Percentiles rank a stretch among this genome's conserved stretches.
These are phyloP conservation scores for Bugula neritina DNA, from an alignment of 2,888 invertebrate genomes.

Conservation along the genomic window DNA sequence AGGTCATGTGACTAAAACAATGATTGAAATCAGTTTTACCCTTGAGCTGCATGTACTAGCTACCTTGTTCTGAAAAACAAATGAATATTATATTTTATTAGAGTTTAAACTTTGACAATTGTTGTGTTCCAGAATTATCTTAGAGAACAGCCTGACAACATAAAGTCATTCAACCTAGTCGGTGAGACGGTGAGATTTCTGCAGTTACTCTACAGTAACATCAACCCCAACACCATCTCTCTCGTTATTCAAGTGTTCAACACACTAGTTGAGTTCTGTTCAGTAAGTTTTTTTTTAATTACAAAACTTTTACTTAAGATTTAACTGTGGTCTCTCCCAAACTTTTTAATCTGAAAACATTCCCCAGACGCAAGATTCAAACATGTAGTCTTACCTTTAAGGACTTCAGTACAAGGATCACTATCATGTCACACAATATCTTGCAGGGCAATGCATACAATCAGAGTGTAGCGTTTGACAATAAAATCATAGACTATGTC, in stretches of 20 bases:
- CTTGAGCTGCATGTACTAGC: neutral
- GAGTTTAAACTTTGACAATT: neutral
- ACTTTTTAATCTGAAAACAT: too few relatives aligned
- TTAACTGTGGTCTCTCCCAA: too few relatives aligned
- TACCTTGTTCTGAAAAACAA: neutral
- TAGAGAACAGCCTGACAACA: conserved; percentile 52
- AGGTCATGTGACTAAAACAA: neutral
- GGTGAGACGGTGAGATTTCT: conserved; percentile 49
- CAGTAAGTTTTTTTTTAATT: conserved; percentile 42
- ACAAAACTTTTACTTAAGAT: neutral
- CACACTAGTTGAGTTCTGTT: conserved; percentile 47
- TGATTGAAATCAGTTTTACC: neutral
- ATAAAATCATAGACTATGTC: conserved; percentile 51
- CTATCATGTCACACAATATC: too few relatives aligned
- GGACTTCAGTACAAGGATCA: too few relatives aligned
- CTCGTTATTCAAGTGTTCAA: conserved; percentile 48
- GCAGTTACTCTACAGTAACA: conserved; percentile 44
- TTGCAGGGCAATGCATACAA: conserved; percentile 47
- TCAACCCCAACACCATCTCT: conserved; percentile 42
- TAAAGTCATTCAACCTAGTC: conserved; percentile 51
- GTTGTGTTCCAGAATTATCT: conserved; percentile 43
- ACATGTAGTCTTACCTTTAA: too few relatives aligned
- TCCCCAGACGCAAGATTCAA: too few relatives aligned
- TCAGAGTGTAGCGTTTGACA: conserved; percentile 50
- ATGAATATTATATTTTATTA: neutral